These are phyloP conservation scores for Himalopsyche kuldschensis DNA, from an alignment of 2,888 invertebrate genomes.

Conservation along the genomic window DNA sequence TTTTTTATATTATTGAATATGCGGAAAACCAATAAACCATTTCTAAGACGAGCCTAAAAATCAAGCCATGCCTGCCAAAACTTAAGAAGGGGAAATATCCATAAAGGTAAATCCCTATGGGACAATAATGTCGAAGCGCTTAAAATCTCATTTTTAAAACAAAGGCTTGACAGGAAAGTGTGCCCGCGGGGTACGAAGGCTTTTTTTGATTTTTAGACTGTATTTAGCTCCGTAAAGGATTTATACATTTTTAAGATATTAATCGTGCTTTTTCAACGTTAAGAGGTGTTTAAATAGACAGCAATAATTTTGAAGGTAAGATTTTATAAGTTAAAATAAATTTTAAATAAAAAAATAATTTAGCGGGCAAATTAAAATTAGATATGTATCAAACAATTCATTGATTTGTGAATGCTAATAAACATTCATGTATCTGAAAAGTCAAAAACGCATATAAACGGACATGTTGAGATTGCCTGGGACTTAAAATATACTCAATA, in stretches of 20 bases:
- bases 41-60: neutral
- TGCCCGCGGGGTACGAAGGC: constrained; percentile 10
- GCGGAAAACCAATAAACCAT: neutral
- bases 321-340: neutral
- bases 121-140: constrained; percentile 36
- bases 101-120: constrained; percentile 36
- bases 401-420: too few species aligned
- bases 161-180: constrained; percentile 20
- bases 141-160: constrained; percentile 39
- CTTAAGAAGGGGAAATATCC: constrained; percentile 23
- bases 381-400: too few species aligned
- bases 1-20: neutral
- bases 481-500: too few species aligned
- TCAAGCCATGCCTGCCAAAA: neutral
- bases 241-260: constrained; percentile 13
- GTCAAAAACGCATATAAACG: too few species aligned
- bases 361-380: too few species aligned
- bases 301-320: neutral
- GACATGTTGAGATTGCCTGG: too few species aligned
- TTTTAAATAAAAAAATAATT: too few species aligned
- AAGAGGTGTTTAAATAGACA: neutral
- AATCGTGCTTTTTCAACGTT: neutral
- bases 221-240: neutral
- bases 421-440: too few species aligned
- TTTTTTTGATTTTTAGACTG: constrained; percentile 21